phyloP scores from a whole-genome alignment of 2,888 invertebrate genomes.

The Ptychoptera contaminata region DNA sequence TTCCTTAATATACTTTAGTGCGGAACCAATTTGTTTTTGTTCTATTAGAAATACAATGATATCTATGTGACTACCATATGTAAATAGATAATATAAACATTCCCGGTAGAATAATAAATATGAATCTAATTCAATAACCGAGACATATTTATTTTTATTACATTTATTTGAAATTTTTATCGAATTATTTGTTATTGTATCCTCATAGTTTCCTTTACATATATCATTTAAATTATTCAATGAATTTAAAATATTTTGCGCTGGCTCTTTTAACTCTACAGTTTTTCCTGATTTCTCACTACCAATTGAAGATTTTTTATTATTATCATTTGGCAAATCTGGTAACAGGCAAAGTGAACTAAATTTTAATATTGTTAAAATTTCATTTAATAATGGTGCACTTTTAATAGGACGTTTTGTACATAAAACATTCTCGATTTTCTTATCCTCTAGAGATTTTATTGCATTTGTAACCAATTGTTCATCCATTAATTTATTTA shows the following conservation, averaged over 20 bases:
- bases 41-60: constrained; percentile 61
- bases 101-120: constrained; percentile 50
- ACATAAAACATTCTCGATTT: constrained; percentile 12
- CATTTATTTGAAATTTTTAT: constrained; percentile 29
- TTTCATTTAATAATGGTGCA: constrained; percentile 52
- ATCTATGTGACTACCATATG: constrained; percentile 61
- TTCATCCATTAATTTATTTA: constrained; percentile 15
- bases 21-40: constrained; percentile 50
- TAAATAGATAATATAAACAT: constrained; percentile 63
- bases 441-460: constrained; percentile 3
- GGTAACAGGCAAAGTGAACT: too few species aligned
- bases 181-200: constrained; percentile 15
- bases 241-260: constrained; percentile 42
- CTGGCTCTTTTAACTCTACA: constrained; percentile 37
- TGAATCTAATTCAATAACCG: constrained; percentile 6
- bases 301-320: constrained; percentile 16
- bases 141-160: constrained; percentile 13
- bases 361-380: constrained; percentile 32
- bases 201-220: constrained; percentile 35
- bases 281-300: constrained; percentile 25
- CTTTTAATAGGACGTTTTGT: constrained; percentile 39
- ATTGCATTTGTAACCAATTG: too few species aligned
- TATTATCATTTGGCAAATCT: too few species aligned
- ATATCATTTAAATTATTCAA: constrained; percentile 40
- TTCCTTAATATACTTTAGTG: constrained; percentile 51